A percentile compares a stretch with the other conserved stretches of the same genome.
Evolutionary conservation across 2,888 invertebrate species (phyloP).

Genomic region (Trissolcus brochymenae): DNA sequence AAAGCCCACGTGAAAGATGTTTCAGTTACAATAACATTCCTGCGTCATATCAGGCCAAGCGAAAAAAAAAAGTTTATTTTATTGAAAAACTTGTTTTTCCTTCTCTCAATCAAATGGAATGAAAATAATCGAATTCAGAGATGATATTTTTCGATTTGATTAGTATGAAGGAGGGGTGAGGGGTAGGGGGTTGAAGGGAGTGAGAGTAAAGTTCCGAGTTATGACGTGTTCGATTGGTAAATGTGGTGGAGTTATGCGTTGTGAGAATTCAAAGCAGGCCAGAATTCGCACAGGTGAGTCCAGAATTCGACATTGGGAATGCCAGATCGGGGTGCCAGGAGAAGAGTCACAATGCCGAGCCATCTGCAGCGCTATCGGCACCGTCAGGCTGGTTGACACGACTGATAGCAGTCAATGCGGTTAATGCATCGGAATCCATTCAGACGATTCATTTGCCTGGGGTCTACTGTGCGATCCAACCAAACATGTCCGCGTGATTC

Average conservation of each 20-base stretch:
- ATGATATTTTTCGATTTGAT: no score
- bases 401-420: constrained; percentile 68
- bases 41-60: no score
- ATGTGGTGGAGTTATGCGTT: constrained; percentile 27
- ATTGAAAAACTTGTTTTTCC: no score
- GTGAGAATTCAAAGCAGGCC: constrained; percentile 31
- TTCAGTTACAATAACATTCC: no score
- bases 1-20: no score
- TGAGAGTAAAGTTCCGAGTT: constrained; percentile 6
- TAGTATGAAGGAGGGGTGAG: no score
- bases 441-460: constrained; percentile 57
- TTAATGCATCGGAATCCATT: constrained; percentile 68
- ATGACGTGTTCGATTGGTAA: constrained; percentile 19
- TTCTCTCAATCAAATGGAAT: no score
- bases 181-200: no score
- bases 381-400: constrained; percentile 64
- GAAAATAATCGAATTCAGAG: no score
- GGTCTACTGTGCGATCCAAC: constrained; percentile 21
- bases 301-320: constrained; percentile 62
- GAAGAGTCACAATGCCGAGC: constrained; percentile 64
- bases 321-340: constrained; percentile 58
- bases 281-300: constrained; percentile 42
- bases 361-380: constrained; percentile 67
- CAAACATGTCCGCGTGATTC: constrained; percentile 48
- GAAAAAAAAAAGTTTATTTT: no score